Evolutionary conservation across 1,140 invertebrate species (phyloP).

Genomic region (Tetragnatha versicolor): DNA sequence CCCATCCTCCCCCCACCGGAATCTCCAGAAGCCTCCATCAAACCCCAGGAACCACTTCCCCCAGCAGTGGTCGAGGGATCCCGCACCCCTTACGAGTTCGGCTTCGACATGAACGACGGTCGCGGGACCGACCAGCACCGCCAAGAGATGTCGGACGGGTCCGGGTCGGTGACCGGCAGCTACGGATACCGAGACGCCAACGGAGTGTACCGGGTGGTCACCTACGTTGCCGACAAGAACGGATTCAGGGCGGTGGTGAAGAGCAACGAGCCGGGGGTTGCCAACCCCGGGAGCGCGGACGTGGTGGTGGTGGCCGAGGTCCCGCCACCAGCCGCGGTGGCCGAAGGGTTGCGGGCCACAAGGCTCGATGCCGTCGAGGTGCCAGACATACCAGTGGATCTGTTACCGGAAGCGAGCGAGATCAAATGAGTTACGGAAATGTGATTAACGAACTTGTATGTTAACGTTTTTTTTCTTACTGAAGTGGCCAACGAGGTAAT

Average conservation of each 20-base stretch:
- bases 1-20: background rate
- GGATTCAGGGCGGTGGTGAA: slow-evolving; percentile 56
- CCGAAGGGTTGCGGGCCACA: background rate
- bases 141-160: slow-evolving; percentile 53
- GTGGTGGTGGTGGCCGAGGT: slow-evolving; percentile 31
- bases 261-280: slow-evolving; percentile 57
- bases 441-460: slow-evolving; percentile 67
- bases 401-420: background rate
- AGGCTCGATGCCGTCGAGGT: background rate
- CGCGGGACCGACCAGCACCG: slow-evolving; percentile 54
- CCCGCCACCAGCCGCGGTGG: background rate
- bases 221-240: slow-evolving; percentile 57
- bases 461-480: no score
- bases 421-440: slow-evolving; percentile 65
- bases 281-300: slow-evolving; percentile 54
- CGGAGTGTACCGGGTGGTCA: slow-evolving; percentile 54
- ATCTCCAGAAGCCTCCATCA: background rate
- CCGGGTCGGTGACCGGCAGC: slow-evolving; percentile 53
- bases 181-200: slow-evolving; percentile 55
- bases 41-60: background rate
- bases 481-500: no score
- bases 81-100: slow-evolving; percentile 52
- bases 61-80: background rate
- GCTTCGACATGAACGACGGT: slow-evolving; percentile 57
- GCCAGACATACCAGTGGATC: background rate